Conservation (phyloP, 2,888 invertebrate species). For the Eupithecia subumbrata region DNA sequence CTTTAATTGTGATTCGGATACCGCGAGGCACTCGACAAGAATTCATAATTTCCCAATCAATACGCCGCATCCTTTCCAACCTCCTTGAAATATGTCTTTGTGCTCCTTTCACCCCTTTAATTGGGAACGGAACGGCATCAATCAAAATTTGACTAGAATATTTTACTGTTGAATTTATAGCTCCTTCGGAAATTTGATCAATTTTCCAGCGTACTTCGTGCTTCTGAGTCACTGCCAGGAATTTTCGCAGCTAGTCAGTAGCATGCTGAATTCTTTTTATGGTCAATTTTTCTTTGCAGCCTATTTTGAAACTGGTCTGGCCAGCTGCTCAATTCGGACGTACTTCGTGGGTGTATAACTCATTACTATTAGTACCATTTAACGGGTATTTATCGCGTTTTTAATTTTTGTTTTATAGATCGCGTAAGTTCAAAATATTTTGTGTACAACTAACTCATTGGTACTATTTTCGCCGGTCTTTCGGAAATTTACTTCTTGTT, state of each 20-base stretch:
- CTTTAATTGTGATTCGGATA: conserved; percentile 44
- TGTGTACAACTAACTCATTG: too few relatives aligned
- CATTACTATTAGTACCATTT: too few relatives aligned
- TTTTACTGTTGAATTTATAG: conserved; percentile 36
- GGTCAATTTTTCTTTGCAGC: neutral
- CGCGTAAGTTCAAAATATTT: too few relatives aligned
- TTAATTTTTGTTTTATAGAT: too few relatives aligned
- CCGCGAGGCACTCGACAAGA: conserved; percentile 47
- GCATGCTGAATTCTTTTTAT: neutral
- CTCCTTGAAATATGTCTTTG: conserved; percentile 65
- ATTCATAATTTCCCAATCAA: conserved; percentile 63
- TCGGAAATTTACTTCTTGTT: too few relatives aligned
- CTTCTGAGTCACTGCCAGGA: neutral
- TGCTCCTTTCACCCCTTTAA: conserved; percentile 46
- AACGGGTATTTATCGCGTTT: too few relatives aligned
- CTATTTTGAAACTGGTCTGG: neutral
- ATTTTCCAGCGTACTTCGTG: conserved; percentile 26
- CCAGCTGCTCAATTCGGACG: neutral
- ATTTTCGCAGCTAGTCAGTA: neutral
- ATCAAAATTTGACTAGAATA: conserved; percentile 46
- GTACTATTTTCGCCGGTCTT: neutral
- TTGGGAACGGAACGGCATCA: conserved; percentile 48
- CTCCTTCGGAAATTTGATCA: conserved; percentile 36
- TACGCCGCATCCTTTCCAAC: conserved; percentile 58
- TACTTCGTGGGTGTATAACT: neutral